phyloP scores from a whole-genome alignment of 2,797 vertebrate genomes.

The Pseudochirops corinnae region DNA sequence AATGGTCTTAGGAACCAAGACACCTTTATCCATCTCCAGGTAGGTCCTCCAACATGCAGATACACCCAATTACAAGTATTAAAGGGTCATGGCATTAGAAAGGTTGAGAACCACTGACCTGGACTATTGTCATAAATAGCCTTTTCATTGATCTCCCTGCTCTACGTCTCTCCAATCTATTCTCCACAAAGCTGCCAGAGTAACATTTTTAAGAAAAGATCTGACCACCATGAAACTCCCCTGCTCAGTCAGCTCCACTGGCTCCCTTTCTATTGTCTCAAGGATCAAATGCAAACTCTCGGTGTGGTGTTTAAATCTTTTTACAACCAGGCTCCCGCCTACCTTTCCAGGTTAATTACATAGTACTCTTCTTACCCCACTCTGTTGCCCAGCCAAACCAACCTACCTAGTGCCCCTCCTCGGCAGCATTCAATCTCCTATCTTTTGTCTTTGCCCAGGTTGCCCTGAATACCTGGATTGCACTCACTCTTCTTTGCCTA shows the following conservation, averaged over 20 bases:
- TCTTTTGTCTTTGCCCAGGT: not conserved
- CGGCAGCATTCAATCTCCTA: not conserved
- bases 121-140: not conserved
- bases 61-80: too few species aligned
- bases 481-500: not conserved
- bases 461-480: not conserved
- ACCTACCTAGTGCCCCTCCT: not conserved
- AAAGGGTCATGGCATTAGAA: too few species aligned
- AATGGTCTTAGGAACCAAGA: too few species aligned
- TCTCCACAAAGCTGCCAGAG: not conserved
- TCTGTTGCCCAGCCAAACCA: not conserved
- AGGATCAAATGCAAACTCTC: not conserved
- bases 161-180: not conserved
- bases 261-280: not conserved
- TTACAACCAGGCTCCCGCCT: not conserved
- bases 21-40: too few species aligned
- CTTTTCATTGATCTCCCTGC: not conserved
- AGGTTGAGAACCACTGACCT: not conserved
- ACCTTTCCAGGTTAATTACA: not conserved
- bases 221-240: not conserved
- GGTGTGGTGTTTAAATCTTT: not conserved
- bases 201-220: not conserved
- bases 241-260: not conserved
- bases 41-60: too few species aligned
- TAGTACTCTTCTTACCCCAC: not conserved